Conservation (phyloP, 2,797 vertebrate species). For the Spea hammondii region DNA sequence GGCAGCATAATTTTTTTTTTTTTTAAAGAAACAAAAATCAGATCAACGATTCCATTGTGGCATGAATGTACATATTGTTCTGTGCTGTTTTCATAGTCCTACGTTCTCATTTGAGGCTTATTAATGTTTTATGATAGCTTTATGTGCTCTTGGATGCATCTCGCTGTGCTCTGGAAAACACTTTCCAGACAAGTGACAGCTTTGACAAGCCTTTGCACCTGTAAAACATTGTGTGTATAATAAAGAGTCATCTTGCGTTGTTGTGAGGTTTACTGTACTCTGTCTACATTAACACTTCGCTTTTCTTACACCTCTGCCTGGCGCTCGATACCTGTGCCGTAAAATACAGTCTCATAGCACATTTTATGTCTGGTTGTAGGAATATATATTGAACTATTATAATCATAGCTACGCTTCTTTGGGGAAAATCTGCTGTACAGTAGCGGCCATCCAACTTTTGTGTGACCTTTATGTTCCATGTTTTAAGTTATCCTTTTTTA, state of each 20-base stretch:
- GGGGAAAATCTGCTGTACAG: too few species aligned
- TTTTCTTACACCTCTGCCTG: not conserved
- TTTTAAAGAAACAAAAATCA: too few species aligned
- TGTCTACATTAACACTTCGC: not conserved
- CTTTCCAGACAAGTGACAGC: not conserved
- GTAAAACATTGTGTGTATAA: slow-evolving; percentile 4
- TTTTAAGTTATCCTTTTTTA: too few species aligned
- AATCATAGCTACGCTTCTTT: too few species aligned
- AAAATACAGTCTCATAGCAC: too few species aligned
- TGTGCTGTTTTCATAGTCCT: not conserved
- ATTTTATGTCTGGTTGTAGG: too few species aligned
- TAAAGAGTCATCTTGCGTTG: not conserved
- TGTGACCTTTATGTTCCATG: too few species aligned
- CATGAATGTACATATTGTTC: too few species aligned
- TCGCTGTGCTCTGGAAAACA: not conserved
- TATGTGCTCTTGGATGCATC: not conserved
- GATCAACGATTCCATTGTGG: too few species aligned
- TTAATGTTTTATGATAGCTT: slow-evolving; percentile 1
- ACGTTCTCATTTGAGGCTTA: not conserved
- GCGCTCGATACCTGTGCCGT: not conserved
- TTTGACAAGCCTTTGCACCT: slow-evolving; percentile 1
- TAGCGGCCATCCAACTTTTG: too few species aligned
- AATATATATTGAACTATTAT: too few species aligned
- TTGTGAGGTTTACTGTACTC: not conserved
- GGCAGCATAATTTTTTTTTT: too few species aligned